Conservation (phyloP, 2,113 vertebrate genomes). For the Salvelinus alpinus region DNA sequence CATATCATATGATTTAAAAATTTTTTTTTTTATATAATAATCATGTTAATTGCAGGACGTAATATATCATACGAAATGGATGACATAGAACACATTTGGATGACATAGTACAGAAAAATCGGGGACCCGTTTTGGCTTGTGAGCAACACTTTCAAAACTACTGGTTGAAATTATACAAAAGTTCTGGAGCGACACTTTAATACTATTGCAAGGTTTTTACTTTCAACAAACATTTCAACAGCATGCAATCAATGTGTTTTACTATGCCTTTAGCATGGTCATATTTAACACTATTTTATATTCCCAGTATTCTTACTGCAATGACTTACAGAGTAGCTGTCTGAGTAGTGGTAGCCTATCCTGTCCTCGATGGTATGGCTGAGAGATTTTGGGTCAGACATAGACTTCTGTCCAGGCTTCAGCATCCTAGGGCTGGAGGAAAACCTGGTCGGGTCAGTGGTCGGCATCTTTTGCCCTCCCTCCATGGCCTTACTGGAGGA, state of each 20-base stretch:
- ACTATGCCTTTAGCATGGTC: neutral
- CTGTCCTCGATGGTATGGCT: slow-evolving; percentile 92
- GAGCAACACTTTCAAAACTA: too few relatives aligned
- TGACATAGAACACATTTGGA: too few relatives aligned
- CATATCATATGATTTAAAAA: too few relatives aligned
- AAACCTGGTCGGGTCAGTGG: slow-evolving; percentile 84
- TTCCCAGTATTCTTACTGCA: slow-evolving; percentile 18
- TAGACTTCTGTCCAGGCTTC: slow-evolving; percentile 90
- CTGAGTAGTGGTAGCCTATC: slow-evolving; percentile 88
- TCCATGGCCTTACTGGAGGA: slow-evolving; percentile 86
- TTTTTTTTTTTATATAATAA: too few relatives aligned
- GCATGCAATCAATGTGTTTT: neutral
- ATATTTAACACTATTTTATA: neutral
- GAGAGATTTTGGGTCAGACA: slow-evolving; percentile 94
- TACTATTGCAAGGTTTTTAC: neutral
- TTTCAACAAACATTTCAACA: neutral
- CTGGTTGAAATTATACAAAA: too few relatives aligned
- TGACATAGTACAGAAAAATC: too few relatives aligned
- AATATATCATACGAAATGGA: too few relatives aligned
- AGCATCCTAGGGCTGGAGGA: slow-evolving; percentile 88
- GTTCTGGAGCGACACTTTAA: too few relatives aligned
- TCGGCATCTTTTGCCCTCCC: slow-evolving; percentile 88
- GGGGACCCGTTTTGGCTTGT: too few relatives aligned
- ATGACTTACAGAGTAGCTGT: slow-evolving; percentile 89
- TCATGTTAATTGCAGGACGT: too few relatives aligned